Percentiles rank a stretch among this genome's conserved stretches.
These are phyloP conservation scores for Callipepla californica DNA, from an alignment of 2,113 vertebrate genomes.

Conservation along the genomic window DNA sequence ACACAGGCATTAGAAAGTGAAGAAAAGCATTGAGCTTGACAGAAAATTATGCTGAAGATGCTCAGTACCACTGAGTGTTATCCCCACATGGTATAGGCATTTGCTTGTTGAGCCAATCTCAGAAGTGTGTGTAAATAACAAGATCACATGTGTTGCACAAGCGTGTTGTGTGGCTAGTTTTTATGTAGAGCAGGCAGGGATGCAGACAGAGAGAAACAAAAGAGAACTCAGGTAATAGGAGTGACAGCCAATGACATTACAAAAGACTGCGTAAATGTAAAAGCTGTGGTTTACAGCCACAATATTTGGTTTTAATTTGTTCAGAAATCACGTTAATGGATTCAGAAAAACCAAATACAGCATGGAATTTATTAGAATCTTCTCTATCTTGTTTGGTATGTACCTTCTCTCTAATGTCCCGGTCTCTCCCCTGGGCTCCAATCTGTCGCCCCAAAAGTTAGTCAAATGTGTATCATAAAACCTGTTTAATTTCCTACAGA, in stretches of 20 bases:
- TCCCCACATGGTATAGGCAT: background rate
- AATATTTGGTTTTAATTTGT: constrained; percentile 50
- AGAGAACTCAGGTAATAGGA: background rate
- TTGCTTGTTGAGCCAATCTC: background rate
- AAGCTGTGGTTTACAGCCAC: background rate
- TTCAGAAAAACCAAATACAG: constrained; percentile 58
- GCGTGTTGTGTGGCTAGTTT: background rate
- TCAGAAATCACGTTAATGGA: constrained; percentile 63
- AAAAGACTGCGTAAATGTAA: background rate
- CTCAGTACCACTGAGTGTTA: background rate
- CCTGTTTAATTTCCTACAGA: constrained; percentile 80
- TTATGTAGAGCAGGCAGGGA: background rate
- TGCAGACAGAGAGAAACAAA: background rate
- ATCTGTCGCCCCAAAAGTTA: background rate
- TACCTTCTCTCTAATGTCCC: constrained; percentile 39
- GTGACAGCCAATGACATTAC: background rate
- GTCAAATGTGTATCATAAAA: constrained; percentile 70
- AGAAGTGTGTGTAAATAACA: background rate
- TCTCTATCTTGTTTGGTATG: constrained; percentile 1
- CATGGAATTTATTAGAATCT: constrained; percentile 50
- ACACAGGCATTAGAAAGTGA: background rate
- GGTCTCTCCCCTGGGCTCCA: background rate
- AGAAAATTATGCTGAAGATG: background rate
- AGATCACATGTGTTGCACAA: background rate
- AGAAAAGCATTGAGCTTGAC: background rate